Percentiles rank a stretch among this genome's conserved stretches.
phyloP scores from a whole-genome alignment of 2,888 invertebrate species.

The Caenorhabditis becei region DNA sequence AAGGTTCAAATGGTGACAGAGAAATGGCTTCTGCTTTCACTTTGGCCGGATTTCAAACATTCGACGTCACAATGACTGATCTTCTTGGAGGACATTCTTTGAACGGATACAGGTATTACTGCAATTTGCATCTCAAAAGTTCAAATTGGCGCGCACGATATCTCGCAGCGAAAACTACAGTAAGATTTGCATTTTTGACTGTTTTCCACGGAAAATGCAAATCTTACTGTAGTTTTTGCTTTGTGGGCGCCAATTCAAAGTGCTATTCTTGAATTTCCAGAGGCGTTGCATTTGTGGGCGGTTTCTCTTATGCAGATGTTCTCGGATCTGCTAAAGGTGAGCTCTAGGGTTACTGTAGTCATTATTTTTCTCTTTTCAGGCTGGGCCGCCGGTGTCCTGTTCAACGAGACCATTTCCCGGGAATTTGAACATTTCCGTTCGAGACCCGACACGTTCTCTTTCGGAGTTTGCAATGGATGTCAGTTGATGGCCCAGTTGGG shows the following conservation, averaged over 20 bases:
- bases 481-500: slow-evolving; percentile 95
- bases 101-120: slow-evolving; percentile 44
- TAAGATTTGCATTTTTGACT: too few species aligned
- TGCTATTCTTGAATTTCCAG: slow-evolving; percentile 86
- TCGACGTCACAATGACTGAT: slow-evolving; percentile 86
- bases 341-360: neutral
- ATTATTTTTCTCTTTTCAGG: neutral
- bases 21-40: slow-evolving; percentile 94
- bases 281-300: slow-evolving; percentile 94
- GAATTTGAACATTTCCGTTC: slow-evolving; percentile 89
- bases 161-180: too few species aligned
- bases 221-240: too few species aligned
- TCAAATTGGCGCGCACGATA: too few species aligned
- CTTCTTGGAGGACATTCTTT: slow-evolving; percentile 62
- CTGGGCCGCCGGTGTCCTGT: slow-evolving; percentile 47
- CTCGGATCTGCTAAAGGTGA: slow-evolving; percentile 92
- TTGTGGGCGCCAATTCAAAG: too few species aligned
- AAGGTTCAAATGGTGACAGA: slow-evolving; percentile 96
- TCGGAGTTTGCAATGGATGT: slow-evolving; percentile 99
- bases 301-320: slow-evolving; percentile 99
- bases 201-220: too few species aligned
- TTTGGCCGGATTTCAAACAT: slow-evolving; percentile 88
- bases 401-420: slow-evolving; percentile 87
- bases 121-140: too few species aligned
- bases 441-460: slow-evolving; percentile 90